Evolutionary conservation across 2,113 vertebrate genomes (phyloP).

Genomic region (Stegostoma tigrinum): DNA sequence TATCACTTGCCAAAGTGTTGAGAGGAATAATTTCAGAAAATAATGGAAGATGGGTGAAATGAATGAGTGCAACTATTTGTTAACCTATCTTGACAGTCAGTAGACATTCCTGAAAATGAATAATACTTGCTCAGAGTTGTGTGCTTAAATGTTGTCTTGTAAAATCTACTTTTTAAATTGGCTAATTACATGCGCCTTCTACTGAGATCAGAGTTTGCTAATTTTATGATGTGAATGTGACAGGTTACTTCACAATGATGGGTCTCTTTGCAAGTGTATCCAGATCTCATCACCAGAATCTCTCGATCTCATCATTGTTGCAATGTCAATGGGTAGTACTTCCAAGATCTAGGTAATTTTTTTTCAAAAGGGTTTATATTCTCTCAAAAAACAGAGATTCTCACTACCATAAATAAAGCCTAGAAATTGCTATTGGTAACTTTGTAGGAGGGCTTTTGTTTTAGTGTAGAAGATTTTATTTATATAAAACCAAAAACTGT

Average conservation of each 20-base stretch:
- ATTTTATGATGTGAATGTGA: neutral
- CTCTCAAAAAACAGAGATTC: neutral
- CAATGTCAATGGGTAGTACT: neutral
- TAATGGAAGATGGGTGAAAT: neutral
- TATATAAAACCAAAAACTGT: no score
- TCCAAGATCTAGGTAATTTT: neutral
- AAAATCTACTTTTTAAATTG: neutral
- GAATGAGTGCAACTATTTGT: neutral
- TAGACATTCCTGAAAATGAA: neutral
- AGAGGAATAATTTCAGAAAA: neutral
- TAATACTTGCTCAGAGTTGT: neutral
- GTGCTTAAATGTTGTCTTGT: neutral
- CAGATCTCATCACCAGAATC: neutral
- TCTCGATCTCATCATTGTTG: neutral
- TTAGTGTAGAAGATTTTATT: no score
- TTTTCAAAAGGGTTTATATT: neutral
- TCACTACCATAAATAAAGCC: neutral
- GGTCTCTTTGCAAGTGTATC: neutral
- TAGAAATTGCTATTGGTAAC: neutral
- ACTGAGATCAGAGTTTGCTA: neutral
- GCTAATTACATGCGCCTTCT: neutral
- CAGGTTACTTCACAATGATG: neutral
- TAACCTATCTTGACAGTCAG: neutral
- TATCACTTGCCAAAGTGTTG: neutral
- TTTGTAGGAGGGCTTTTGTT: no score